Conservation (phyloP, 2,888 invertebrate species). For the Drosophila hawaiiensis region DNA sequence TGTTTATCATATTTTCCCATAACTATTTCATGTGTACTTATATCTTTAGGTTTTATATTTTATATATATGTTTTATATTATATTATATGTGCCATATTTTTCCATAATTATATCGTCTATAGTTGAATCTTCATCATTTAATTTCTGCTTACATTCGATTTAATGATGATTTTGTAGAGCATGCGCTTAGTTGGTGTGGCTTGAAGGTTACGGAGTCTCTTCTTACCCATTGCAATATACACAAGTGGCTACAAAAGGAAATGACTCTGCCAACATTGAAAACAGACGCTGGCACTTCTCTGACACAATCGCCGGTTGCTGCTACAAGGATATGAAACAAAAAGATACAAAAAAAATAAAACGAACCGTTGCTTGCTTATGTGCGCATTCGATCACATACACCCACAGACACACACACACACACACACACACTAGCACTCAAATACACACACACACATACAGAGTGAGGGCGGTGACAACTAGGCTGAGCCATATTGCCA, state of each 20-base stretch:
- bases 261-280: conserved; percentile 80
- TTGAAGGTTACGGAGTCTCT: neutral
- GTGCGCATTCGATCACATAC: conserved; percentile 75
- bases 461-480: conserved; percentile 69
- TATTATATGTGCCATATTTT: too few relatives aligned
- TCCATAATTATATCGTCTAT: neutral
- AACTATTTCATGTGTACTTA: neutral
- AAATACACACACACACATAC: conserved; percentile 25
- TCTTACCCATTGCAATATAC: conserved; percentile 19
- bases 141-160: neutral
- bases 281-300: conserved; percentile 79
- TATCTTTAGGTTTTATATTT: neutral
- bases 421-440: conserved; percentile 37
- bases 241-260: conserved; percentile 77
- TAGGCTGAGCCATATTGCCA: conserved; percentile 76
- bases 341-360: conserved; percentile 15
- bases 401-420: conserved; percentile 62
- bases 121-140: neutral
- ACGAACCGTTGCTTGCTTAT: conserved; percentile 62
- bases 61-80: neutral
- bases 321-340: conserved; percentile 66
- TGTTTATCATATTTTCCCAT: neutral
- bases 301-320: conserved; percentile 69
- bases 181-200: conserved; percentile 8
- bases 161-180: conserved; percentile 27